Base-by-base conservation (phyloP, 2,888 invertebrate genomes). In the Philereme transversata region DNA sequence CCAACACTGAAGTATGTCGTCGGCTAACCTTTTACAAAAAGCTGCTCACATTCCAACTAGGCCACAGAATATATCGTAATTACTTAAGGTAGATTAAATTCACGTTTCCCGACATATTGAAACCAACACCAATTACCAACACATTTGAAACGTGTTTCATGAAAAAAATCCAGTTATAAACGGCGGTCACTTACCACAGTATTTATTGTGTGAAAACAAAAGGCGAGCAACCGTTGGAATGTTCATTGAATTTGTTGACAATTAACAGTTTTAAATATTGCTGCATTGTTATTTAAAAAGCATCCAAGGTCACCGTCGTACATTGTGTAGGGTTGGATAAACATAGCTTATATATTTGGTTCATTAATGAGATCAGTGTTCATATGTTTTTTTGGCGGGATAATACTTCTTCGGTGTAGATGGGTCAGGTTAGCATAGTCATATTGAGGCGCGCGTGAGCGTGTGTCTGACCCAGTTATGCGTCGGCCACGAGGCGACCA, bases 1-100 rank as follows among this genome's bases (percentile, higher is more conserved):
- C 84, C 80, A 86, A 85, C 78, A 81, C 81, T 79, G 65, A 89
- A 87, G 74, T 89, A 78, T 90, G 90, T 84, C 90, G 79, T 86
- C 81, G 89, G 67, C 82, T 87, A 84, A 89, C 90, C 90, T 87
- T 84, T 77, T 84, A 88, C 84, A 85, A 87, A 65, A 87, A 85
- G 78, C 72, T 65, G 68, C 66, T 73, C 75, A 74, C 70, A 71
- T 73, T 69, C 73, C 76, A 82, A 79, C 74, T 80, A 71, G 82
- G 79, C 70, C 77, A 73, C 68, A 59, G 56, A 63, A 63, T 59
- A 59, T 35, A 41, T 48, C 35, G 40, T 52, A 59, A 45, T 49
- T 55, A 51, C 60, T 47, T 41, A 9, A 5, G 43, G 22, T 41
- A 22, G n/a, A 49, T 38, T n/a, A 11, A 43, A 34, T 34, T 38